These are phyloP conservation scores for Acanthopleura granulata DNA, from an alignment of 2,888 invertebrate species.

Conservation along the genomic window DNA sequence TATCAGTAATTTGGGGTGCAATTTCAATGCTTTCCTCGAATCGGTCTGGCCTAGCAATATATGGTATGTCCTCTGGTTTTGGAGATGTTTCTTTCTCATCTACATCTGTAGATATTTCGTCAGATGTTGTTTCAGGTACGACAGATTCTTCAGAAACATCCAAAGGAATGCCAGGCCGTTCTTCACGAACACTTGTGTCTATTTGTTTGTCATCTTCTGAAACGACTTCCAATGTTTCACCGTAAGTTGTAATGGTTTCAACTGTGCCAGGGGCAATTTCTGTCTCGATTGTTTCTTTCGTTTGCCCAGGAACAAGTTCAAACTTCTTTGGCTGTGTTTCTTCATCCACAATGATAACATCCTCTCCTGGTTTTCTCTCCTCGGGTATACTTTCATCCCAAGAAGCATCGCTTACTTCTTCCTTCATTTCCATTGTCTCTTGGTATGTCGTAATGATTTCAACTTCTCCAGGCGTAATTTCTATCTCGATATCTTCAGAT, in stretches of 20 bases:
- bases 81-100: too few relatives aligned
- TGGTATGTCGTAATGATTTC: not conserved
- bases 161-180: not conserved
- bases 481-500: not conserved
- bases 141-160: not conserved
- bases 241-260: not conserved
- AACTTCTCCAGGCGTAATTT: not conserved
- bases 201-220: not conserved
- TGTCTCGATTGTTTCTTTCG: not conserved
- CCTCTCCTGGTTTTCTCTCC: too few relatives aligned
- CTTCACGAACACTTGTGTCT: not conserved
- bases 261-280: not conserved
- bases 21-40: conserved; percentile 17
- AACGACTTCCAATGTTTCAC: not conserved
- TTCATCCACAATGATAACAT: too few relatives aligned
- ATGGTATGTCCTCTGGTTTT: not conserved
- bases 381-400: not conserved
- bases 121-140: not conserved
- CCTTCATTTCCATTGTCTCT: not conserved
- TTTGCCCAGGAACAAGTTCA: not conserved
- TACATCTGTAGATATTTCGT: not conserved
- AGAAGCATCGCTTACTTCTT: not conserved
- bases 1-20: not conserved
- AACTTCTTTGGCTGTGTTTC: too few relatives aligned
- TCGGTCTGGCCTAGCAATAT: not conserved